Evolutionary conservation across 2,888 invertebrate species (phyloP).

Genomic region (Cheilosia variabilis): DNA sequence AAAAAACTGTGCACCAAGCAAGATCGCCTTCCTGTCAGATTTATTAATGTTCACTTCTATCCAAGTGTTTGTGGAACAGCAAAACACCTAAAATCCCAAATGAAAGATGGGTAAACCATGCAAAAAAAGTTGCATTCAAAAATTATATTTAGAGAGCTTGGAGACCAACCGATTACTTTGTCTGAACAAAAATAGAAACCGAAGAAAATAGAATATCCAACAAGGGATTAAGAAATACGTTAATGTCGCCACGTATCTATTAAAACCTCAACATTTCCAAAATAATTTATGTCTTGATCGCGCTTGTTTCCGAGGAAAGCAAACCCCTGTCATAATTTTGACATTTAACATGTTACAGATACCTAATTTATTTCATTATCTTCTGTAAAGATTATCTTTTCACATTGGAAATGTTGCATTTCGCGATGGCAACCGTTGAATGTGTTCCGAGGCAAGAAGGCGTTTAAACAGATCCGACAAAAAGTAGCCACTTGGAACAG

Average conservation of each 20-base stretch:
- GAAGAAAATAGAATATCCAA: background rate
- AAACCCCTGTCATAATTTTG: conserved; percentile 36
- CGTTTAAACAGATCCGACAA: too few relatives aligned
- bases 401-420: background rate
- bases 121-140: background rate
- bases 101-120: background rate
- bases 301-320: conserved; percentile 1
- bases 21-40: too few relatives aligned
- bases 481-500: too few relatives aligned
- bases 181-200: background rate
- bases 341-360: conserved; percentile 44
- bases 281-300: conserved; percentile 40
- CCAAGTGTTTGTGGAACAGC: too few relatives aligned
- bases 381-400: background rate
- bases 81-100: too few relatives aligned
- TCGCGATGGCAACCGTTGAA: too few relatives aligned
- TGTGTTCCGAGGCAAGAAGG: too few relatives aligned
- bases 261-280: conserved; percentile 18
- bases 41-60: too few relatives aligned
- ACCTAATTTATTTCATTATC: background rate
- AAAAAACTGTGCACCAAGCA: too few relatives aligned
- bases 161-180: background rate
- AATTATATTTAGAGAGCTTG: background rate
- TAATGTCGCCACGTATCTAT: conserved; percentile 26
- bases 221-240: background rate